A percentile compares a stretch with the other conserved stretches of the same genome.
Evolutionary conservation across 2,888 invertebrate species (phyloP).

Genomic region (Plebejus melissa): DNA sequence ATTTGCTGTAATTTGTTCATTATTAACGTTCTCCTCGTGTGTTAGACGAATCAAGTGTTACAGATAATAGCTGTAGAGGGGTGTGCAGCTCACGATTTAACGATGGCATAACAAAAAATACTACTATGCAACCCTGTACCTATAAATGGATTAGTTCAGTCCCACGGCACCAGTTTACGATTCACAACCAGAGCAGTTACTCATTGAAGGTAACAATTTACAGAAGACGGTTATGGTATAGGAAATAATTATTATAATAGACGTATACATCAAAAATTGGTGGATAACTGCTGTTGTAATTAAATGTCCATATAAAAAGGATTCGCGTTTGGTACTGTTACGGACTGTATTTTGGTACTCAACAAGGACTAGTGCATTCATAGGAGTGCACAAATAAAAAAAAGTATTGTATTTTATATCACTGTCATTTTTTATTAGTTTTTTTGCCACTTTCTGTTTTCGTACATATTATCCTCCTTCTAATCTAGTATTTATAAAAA

Average conservation of each 20-base stretch:
- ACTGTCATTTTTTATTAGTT: no score
- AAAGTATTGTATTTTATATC: not conserved
- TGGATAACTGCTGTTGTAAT: slow-evolving; percentile 16
- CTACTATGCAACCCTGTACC: slow-evolving; percentile 59
- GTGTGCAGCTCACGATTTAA: slow-evolving; percentile 65
- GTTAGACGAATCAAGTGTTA: slow-evolving; percentile 48
- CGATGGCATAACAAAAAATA: slow-evolving; percentile 70
- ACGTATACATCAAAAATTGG: slow-evolving; percentile 9
- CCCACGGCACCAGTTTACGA: slow-evolving; percentile 62
- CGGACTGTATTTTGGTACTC: slow-evolving; percentile 7
- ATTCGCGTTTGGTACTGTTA: not conserved
- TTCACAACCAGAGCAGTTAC: slow-evolving; percentile 53
- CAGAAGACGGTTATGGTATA: slow-evolving; percentile 21
- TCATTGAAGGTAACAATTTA: slow-evolving; percentile 43
- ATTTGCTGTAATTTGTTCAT: slow-evolving; percentile 52
- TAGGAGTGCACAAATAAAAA: not conserved
- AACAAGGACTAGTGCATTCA: slow-evolving; percentile 13
- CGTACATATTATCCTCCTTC: no score
- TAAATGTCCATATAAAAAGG: slow-evolving; percentile 19
- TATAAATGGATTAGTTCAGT: slow-evolving; percentile 72
- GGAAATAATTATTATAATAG: slow-evolving; percentile 27
- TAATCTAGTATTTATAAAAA: no score
- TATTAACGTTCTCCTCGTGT: slow-evolving; percentile 59
- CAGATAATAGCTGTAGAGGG: slow-evolving; percentile 54
- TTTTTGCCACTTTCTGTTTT: no score